A percentile compares a stretch with the other conserved stretches of the same genome.
These are phyloP conservation scores for Syngnathus acus DNA, from an alignment of 2,797 vertebrate genomes.

Conservation along the genomic window DNA sequence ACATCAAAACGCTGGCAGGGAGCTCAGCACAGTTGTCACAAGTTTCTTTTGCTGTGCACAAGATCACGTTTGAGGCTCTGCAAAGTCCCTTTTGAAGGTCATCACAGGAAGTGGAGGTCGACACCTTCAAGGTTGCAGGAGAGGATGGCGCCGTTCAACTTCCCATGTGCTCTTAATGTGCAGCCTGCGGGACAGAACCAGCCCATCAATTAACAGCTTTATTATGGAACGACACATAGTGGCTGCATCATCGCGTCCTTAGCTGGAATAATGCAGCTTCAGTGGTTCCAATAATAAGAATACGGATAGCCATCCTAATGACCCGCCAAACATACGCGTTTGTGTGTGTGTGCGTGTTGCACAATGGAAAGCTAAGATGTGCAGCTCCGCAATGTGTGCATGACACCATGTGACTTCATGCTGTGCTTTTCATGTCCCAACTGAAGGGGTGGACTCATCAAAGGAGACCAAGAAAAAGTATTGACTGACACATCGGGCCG, in stretches of 20 bases:
- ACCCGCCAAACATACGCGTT: background rate
- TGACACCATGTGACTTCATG: background rate
- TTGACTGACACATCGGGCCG: background rate
- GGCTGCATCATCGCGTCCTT: background rate
- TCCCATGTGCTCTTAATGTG: too few species aligned
- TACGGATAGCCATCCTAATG: background rate
- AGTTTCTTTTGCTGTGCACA: background rate
- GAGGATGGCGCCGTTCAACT: background rate
- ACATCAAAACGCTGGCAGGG: background rate
- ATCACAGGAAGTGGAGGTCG: background rate
- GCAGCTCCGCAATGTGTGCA: background rate
- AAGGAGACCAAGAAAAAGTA: background rate
- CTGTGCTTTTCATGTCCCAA: constrained; percentile 2
- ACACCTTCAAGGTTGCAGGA: background rate
- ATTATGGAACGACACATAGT: too few species aligned
- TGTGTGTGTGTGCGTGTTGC: background rate
- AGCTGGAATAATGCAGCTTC: background rate
- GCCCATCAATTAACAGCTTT: too few species aligned
- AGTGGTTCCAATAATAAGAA: background rate
- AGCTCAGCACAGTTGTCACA: background rate
- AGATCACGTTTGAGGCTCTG: background rate
- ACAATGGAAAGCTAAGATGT: background rate
- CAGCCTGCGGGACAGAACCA: too few species aligned
- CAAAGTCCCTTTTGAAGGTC: constrained; percentile 1
- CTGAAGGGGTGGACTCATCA: background rate